A percentile compares a stretch with the other conserved stretches of the same genome.
Conservation (phyloP, 2,888 invertebrate genomes). For the Lobophora halterata region DNA sequence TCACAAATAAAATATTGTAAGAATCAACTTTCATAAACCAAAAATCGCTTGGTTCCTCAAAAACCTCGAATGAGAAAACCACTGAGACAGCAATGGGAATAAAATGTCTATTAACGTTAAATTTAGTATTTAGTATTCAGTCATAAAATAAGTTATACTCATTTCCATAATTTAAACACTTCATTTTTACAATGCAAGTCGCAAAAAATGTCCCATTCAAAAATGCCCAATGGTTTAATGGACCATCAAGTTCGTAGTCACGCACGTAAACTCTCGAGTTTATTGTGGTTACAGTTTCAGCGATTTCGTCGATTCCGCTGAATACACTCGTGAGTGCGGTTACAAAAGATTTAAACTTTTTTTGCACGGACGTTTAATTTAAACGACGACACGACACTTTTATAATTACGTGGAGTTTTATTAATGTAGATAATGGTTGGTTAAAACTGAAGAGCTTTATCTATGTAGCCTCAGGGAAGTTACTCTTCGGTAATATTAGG, state of each 20-base stretch:
- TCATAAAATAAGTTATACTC: conserved; percentile 20
- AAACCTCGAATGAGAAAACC: conserved; percentile 1
- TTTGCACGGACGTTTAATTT: conserved; percentile 27
- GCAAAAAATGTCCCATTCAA: conserved; percentile 47
- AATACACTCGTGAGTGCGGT: conserved; percentile 22
- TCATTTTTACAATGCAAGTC: conserved; percentile 32
- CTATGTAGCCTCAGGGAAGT: too few species aligned
- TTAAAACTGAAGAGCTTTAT: too few species aligned
- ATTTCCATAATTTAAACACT: conserved; percentile 27
- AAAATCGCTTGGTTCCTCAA: background rate
- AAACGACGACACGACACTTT: too few species aligned
- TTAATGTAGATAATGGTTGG: too few species aligned
- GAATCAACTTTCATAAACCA: background rate
- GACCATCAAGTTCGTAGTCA: conserved; percentile 51
- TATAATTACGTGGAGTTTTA: too few species aligned
- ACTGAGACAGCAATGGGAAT: conserved; percentile 1
- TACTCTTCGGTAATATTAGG: too few species aligned
- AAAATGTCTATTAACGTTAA: conserved; percentile 7
- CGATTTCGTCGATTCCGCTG: conserved; percentile 21
- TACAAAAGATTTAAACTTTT: conserved; percentile 23
- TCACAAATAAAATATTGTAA: too few species aligned
- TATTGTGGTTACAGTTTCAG: conserved; percentile 37
- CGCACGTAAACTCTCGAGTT: conserved; percentile 43
- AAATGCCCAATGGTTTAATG: conserved; percentile 51
- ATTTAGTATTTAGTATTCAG: conserved; percentile 9